phyloP scores from a whole-genome alignment of 1,140 invertebrate species.

The Orchesella cincta region DNA sequence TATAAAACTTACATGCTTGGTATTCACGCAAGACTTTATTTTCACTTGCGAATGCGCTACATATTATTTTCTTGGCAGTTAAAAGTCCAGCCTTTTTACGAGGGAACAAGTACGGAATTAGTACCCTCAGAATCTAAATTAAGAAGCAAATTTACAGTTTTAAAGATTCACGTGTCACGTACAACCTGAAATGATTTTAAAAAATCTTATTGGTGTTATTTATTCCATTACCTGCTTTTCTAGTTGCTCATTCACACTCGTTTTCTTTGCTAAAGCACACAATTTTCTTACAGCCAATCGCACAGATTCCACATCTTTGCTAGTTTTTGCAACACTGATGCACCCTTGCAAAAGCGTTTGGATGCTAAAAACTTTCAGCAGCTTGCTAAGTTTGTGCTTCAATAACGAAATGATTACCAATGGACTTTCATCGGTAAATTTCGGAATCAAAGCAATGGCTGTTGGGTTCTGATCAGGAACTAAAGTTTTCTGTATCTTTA shows the following conservation, averaged over 20 bases:
- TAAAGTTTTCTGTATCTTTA: background rate
- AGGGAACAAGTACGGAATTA: slow-evolving; percentile 44
- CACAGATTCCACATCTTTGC: background rate
- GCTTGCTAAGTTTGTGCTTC: slow-evolving; percentile 12
- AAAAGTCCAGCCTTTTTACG: slow-evolving; percentile 11
- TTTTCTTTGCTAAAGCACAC: background rate
- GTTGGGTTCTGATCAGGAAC: slow-evolving; percentile 23
- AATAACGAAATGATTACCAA: slow-evolving; percentile 30
- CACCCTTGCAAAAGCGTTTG: slow-evolving; percentile 32
- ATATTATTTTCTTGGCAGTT: slow-evolving; percentile 27
- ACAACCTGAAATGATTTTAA: too few relatives aligned
- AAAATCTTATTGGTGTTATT: too few relatives aligned
- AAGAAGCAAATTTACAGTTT: too few relatives aligned
- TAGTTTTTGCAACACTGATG: background rate
- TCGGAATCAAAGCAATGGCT: background rate
- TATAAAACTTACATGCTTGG: slow-evolving; percentile 10
- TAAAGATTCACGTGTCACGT: too few relatives aligned
- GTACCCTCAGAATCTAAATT: slow-evolving; percentile 22
- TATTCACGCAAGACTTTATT: slow-evolving; percentile 30
- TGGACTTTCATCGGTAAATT: slow-evolving; percentile 44
- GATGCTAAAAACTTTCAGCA: slow-evolving; percentile 35
- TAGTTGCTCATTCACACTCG: background rate
- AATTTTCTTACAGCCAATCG: slow-evolving; percentile 8
- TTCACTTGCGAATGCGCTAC: slow-evolving; percentile 33
- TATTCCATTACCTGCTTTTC: background rate